Base-by-base conservation (phyloP, 2,113 vertebrate species). In the Pomatostomus ruficeps region DNA sequence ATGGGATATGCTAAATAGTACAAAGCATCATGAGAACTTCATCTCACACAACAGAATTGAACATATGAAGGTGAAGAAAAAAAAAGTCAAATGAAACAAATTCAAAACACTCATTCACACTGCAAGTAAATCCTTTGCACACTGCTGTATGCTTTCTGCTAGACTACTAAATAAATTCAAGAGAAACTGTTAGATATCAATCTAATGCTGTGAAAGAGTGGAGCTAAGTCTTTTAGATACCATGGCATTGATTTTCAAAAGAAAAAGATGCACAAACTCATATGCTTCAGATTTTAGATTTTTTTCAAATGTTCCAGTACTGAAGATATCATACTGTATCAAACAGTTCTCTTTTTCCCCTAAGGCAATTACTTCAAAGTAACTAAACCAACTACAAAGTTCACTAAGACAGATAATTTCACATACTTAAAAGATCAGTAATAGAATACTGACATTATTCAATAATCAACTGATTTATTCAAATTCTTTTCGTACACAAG, bases 101-200 rank as follows among this genome's bases (percentile, higher is more conserved):
- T 40, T 55, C 61, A 25, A 85, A 94, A 57, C 5, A 1, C 52
- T 93, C 35, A 35, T 66, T 80, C 42, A 79, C 22, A 55, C 68
- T 76, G 63, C 75, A 96, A 12, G 86, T 95, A 96, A 91, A 95
- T 65, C 49, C 66, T 80, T 83, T 77, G 79, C 76, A 84, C 9
- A 19, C 19, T 65, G 40, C 14, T 73, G 52, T 20, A 25, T 35
- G 61, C 51, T 40, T 93, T 90, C 81, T 74, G 49, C 31, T 66
- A 82, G 58, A 38, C 35, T 78, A 62, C 57, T 61, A 66, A 83
- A 81, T 36, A 87, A 82, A 78, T 83, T 83, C 54, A 76, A 54
- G 4, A 40, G 31, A 89, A 80, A 85, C 38, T 75, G 40, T 36
- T 65, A 71, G 36, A 24, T 58, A 84, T 8, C 31, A 57, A 62